phyloP scores from a whole-genome alignment of 2,113 vertebrate genomes.

The Tyto alba region DNA sequence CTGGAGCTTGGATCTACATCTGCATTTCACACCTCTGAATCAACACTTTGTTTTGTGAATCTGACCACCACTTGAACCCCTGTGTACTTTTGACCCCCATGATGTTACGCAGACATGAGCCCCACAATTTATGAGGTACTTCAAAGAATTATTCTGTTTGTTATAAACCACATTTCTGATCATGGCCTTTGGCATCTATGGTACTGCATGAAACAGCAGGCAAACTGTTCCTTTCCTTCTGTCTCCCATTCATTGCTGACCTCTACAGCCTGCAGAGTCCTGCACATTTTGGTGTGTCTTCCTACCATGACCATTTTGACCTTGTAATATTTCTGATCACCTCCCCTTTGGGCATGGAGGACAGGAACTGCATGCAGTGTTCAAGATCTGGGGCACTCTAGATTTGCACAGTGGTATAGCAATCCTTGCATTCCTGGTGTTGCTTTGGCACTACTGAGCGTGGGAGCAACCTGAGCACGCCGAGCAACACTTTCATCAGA shows the following conservation, averaged over 20 bases:
- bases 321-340: rapidly evolving
- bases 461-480: not conserved
- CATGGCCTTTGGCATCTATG: not conserved
- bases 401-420: not conserved
- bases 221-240: not conserved
- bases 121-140: not conserved
- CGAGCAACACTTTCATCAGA: not conserved
- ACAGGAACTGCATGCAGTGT: not conserved
- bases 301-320: not conserved
- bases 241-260: not conserved
- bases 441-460: not conserved
- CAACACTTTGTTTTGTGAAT: rapidly evolving
- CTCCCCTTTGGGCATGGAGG: not conserved
- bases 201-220: not conserved
- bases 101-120: not conserved
- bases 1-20: not conserved
- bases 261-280: not conserved
- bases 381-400: not conserved
- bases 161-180: not conserved
- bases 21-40: not conserved
- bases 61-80: not conserved
- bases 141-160: not conserved
- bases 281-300: not conserved
- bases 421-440: not conserved
- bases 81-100: not conserved